Base-by-base conservation (phyloP, 1,140 invertebrate genomes). In the Eulimnadia texana region DNA sequence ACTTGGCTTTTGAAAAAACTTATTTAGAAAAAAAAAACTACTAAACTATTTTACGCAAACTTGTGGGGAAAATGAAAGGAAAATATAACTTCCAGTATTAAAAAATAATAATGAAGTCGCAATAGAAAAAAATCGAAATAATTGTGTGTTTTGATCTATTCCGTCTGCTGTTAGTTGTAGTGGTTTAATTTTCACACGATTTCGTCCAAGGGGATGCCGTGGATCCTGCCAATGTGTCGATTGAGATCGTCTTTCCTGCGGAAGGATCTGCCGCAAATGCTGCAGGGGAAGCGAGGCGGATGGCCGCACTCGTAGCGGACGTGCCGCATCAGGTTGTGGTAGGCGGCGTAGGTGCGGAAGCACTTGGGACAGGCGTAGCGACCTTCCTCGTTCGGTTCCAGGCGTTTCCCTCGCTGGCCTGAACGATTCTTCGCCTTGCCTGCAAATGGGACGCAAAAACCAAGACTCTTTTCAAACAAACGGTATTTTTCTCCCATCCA, bases 261-360 rank as follows among this genome's bases (percentile, higher is more conserved):
- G 19, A 61, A 52, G 22, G 27, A 50, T 11, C 49, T 53, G 24
- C 60, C 60, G 28, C 68, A 68, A 49, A 67, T 63, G 25, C 64
- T 65, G 52, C 68, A 68, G 6, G 64, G 62, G 61, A 68, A 68
- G 57, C 64, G 64, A 3, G 66, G 66, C 47, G 65, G 65, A 9
- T 65, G 64, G 23, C 69, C 68, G 53, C 69, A 70, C 52, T 70
- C 69, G 53, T 70, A 70, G 23, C 68, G 60, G 50, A 61, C 53
- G 27, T 61, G 60, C 13, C 60, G 51, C 25, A 57, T 57, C 55
- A 57, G 25, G 11, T 57, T 57, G 27, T 57, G 55, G 33, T 57
- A 57, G 2, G 55, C 55, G 55, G 55, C 55, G 55, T 57, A 57
- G 25, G 55, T 29, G 55, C 55, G 55, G 24, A 27, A 27, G 16